A percentile compares a stretch with the other conserved stretches of the same genome.
Evolutionary conservation across 2,113 vertebrate species (phyloP).

Genomic region (Phainopepla nitens): DNA sequence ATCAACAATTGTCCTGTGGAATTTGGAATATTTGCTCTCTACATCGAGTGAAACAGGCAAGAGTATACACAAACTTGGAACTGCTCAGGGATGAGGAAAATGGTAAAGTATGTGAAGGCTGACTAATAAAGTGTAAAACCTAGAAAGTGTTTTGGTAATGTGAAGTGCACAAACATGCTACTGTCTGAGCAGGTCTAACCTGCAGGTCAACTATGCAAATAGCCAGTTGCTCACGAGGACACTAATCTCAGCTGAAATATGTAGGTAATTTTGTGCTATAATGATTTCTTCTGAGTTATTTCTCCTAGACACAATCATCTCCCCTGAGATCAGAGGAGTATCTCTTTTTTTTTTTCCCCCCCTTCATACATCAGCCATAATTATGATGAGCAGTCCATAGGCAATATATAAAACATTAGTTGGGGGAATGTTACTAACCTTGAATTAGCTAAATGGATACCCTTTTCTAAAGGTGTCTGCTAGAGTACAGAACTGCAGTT

Average conservation of each 20-base stretch:
- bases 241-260: background rate
- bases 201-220: constrained; percentile 29
- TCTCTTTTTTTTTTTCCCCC: fast-evolving
- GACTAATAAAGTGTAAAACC: constrained; percentile 1
- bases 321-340: background rate
- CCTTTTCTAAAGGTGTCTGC: background rate
- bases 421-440: background rate
- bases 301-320: background rate
- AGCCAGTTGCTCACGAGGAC: background rate
- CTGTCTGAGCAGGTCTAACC: constrained; percentile 45
- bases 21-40: background rate
- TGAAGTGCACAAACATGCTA: constrained; percentile 4
- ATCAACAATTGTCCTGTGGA: background rate
- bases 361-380: background rate
- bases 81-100: background rate
- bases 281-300: background rate
- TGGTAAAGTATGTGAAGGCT: background rate
- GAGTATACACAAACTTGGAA: background rate
- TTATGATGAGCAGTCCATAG: background rate
- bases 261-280: background rate
- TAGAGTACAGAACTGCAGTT: background rate
- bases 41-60: background rate
- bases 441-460: background rate
- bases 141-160: constrained; percentile 33
- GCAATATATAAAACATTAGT: background rate